A percentile compares a stretch with the other conserved stretches of the same genome.
phyloP scores from a whole-genome alignment of 2,113 vertebrate species.

The Phyllopteryx taeniolatus region DNA sequence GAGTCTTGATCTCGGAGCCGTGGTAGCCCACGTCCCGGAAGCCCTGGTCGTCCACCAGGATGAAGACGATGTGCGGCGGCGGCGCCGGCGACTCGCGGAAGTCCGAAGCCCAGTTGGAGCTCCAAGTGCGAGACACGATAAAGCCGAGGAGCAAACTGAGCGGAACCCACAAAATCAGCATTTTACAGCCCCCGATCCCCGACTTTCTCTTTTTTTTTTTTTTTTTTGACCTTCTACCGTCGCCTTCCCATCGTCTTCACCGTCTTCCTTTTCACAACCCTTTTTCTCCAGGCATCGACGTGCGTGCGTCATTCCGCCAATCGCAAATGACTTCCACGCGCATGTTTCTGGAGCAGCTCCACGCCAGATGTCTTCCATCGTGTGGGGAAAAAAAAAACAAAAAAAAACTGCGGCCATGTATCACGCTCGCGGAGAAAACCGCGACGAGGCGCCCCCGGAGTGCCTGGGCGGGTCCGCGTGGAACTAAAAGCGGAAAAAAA shows the following conservation, averaged over 20 bases:
- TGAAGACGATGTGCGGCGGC: constrained; percentile 91
- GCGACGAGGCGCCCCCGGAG: not conserved
- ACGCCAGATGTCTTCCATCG: constrained; percentile 32
- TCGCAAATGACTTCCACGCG: not conserved
- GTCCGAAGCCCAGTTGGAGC: constrained; percentile 65
- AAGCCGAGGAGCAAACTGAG: constrained; percentile 75
- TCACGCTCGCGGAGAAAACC: not conserved
- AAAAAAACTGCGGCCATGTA: not conserved
- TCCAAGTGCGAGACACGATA: constrained; percentile 71
- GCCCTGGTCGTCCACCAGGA: constrained; percentile 94
- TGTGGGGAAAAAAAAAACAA: not conserved
- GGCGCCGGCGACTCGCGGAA: constrained; percentile 40
- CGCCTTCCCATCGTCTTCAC: not conserved
- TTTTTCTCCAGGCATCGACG: not conserved
- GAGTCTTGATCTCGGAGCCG: constrained; percentile 93
- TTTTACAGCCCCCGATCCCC: constrained; percentile 41
- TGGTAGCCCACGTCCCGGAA: constrained; percentile 96
- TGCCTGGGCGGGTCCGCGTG: not conserved
- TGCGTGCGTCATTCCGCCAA: not conserved
- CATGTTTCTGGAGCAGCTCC: constrained; percentile 4
- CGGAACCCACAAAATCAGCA: constrained; percentile 72
- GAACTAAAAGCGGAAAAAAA: not conserved
- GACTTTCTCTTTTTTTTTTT: not conserved
- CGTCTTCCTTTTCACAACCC: not conserved
- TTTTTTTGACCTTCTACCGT: not conserved